phyloP scores from a whole-genome alignment of 2,113 vertebrate genomes.

The Meriones unguiculatus region DNA sequence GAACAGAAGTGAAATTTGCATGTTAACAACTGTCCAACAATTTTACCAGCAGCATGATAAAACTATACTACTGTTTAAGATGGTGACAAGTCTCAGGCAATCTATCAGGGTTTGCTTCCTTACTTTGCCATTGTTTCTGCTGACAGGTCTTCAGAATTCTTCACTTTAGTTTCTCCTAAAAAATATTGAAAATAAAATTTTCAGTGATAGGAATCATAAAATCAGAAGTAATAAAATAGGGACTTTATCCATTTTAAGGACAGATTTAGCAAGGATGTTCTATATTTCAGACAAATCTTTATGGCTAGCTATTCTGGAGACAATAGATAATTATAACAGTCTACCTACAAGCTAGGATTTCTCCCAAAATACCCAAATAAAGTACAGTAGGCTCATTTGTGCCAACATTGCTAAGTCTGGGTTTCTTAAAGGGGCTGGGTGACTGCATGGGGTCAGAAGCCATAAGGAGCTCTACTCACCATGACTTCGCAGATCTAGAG shows the following conservation, averaged over 20 bases:
- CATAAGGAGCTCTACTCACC: slow-evolving; percentile 87
- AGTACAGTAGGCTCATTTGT: slow-evolving; percentile 15
- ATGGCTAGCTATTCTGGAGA: not conserved
- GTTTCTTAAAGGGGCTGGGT: slow-evolving; percentile 6
- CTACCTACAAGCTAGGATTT: slow-evolving; percentile 51
- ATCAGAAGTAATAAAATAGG: slow-evolving; percentile 45
- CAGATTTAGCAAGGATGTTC: slow-evolving; percentile 40
- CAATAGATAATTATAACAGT: slow-evolving; percentile 15
- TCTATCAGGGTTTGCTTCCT: slow-evolving; percentile 72
- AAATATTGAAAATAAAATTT: slow-evolving; percentile 59
- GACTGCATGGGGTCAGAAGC: not conserved
- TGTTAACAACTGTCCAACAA: not conserved
- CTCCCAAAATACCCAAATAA: slow-evolving; percentile 6
- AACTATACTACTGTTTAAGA: slow-evolving; percentile 7
- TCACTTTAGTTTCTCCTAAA: slow-evolving; percentile 96
- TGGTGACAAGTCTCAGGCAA: slow-evolving; percentile 12
- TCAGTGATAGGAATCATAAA: slow-evolving; percentile 52
- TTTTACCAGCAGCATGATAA: not conserved
- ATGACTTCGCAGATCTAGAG: slow-evolving; percentile 95
- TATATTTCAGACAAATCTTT: slow-evolving; percentile 14
- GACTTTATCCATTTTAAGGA: not conserved
- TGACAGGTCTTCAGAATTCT: slow-evolving; percentile 95
- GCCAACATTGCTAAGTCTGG: slow-evolving; percentile 11
- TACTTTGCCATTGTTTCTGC: slow-evolving; percentile 99
- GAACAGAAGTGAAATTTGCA: slow-evolving; percentile 44